phyloP scores from a whole-genome alignment of 64 coral and sea anemone genomes.

The Porites australiensis region DNA sequence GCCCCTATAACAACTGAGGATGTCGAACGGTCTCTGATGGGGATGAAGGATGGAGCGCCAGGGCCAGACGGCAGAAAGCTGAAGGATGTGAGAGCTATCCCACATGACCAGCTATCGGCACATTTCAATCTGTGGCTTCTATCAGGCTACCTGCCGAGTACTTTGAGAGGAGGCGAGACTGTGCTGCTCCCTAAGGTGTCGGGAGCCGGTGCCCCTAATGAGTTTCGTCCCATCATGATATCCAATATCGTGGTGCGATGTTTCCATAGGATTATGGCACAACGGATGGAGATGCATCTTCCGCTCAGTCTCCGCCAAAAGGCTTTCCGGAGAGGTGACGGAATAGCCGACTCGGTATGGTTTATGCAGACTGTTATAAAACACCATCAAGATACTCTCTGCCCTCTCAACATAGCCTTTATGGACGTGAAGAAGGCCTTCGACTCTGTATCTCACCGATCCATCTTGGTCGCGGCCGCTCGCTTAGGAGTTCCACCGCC shows the following conservation, averaged over 20 bases:
- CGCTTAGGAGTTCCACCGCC: conserved; percentile 22
- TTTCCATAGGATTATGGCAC: conserved; percentile 10
- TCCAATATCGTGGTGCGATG: not conserved
- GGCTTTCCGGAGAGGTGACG: not conserved
- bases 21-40: not conserved
- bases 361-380: not conserved
- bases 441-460: conserved; percentile 42
- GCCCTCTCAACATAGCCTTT: not conserved
- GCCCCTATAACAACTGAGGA: not conserved
- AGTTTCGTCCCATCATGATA: not conserved
- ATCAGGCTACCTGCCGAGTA: not conserved
- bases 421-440: conserved; percentile 37
- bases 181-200: not conserved
- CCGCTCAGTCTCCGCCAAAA: too few relatives aligned
- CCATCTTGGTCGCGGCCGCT: conserved; percentile 5
- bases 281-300: too few relatives aligned
- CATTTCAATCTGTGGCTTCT: conserved; percentile 27
- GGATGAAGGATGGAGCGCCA: not conserved
- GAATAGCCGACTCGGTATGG: not conserved
- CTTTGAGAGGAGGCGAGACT: not conserved
- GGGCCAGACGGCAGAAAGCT: not conserved
- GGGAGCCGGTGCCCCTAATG: not conserved
- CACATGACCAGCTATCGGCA: not conserved
- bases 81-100: not conserved
- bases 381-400: not conserved